Evolutionary conservation across 2,113 vertebrate genomes (phyloP).

Genomic region (Lepisosteus osseus): DNA sequence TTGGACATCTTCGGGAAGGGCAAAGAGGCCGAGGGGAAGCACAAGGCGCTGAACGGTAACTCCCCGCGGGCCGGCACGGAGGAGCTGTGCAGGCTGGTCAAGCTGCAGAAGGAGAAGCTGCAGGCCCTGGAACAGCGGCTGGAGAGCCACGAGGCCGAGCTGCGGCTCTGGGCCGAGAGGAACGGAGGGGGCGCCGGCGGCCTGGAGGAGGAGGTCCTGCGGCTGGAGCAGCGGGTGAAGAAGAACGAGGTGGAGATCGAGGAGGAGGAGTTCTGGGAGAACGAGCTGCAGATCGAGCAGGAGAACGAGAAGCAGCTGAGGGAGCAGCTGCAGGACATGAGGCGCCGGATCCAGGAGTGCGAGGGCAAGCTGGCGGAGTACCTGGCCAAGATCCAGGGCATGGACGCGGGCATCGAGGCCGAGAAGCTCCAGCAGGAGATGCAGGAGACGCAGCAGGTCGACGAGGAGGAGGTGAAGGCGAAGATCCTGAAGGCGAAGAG

Average conservation of each 20-base stretch:
- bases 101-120: constrained; percentile 85
- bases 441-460: constrained; percentile 81
- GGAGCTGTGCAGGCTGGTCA: constrained; percentile 80
- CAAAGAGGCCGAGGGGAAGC: constrained; percentile 75
- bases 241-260: constrained; percentile 91
- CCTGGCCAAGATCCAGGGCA: constrained; percentile 73
- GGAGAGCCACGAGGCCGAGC: constrained; percentile 77
- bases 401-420: constrained; percentile 83
- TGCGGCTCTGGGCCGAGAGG: constrained; percentile 77
- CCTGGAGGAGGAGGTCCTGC: constrained; percentile 81
- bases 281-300: constrained; percentile 90
- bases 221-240: constrained; percentile 85
- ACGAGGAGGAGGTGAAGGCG: constrained; percentile 83
- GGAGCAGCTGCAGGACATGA: constrained; percentile 86
- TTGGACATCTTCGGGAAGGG: constrained; percentile 86
- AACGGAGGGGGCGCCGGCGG: constrained; percentile 46
- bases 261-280: constrained; percentile 96
- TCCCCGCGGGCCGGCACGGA: constrained; percentile 66
- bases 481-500: constrained; percentile 81
- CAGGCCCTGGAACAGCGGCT: constrained; percentile 80
- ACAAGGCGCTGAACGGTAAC: constrained; percentile 67
- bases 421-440: constrained; percentile 83
- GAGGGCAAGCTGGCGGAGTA: constrained; percentile 82
- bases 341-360: constrained; percentile 75
- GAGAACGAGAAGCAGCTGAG: constrained; percentile 94